Evolutionary conservation across 2,113 vertebrate species (phyloP).

Genomic region (Elgaria multicarinata): DNA sequence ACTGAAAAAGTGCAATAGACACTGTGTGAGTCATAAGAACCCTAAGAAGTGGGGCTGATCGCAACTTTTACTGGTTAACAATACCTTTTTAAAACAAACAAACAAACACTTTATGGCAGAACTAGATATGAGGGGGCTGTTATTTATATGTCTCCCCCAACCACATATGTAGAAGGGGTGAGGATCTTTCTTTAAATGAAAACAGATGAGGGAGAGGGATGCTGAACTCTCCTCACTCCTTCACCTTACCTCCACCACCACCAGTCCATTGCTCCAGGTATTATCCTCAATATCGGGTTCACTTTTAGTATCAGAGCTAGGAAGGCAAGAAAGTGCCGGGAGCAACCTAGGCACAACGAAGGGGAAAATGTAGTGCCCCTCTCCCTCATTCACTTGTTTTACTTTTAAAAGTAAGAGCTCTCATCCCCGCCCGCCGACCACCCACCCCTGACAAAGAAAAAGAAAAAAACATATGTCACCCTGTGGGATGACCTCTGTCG

Average conservation of each 20-base stretch:
- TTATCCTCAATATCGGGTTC: not conserved
- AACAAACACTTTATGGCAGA: not conserved
- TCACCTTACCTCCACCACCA: not conserved
- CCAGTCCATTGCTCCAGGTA: not conserved
- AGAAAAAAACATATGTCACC: not conserved
- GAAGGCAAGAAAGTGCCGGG: not conserved
- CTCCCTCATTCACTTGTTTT: not conserved
- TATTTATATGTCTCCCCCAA: not conserved
- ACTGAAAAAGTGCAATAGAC: not conserved
- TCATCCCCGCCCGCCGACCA: too few relatives aligned
- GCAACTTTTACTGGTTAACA: not conserved
- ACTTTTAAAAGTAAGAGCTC: too few relatives aligned
- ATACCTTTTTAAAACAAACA: not conserved
- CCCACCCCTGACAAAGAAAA: too few relatives aligned
- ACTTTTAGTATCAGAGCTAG: not conserved
- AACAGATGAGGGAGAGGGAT: not conserved
- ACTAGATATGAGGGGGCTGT: not conserved
- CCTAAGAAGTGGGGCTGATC: not conserved
- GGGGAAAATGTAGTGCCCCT: not conserved
- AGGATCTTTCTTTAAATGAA: not conserved
- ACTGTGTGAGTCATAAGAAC: not conserved
- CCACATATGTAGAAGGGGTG: not conserved
- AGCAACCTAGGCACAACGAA: not conserved
- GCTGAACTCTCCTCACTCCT: not conserved
- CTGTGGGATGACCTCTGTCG: too few relatives aligned